Evolutionary conservation across 2,888 invertebrate species (phyloP), one percentile per base, ranked within the genome.

Genomic region (Aelia acuminata): DNA sequence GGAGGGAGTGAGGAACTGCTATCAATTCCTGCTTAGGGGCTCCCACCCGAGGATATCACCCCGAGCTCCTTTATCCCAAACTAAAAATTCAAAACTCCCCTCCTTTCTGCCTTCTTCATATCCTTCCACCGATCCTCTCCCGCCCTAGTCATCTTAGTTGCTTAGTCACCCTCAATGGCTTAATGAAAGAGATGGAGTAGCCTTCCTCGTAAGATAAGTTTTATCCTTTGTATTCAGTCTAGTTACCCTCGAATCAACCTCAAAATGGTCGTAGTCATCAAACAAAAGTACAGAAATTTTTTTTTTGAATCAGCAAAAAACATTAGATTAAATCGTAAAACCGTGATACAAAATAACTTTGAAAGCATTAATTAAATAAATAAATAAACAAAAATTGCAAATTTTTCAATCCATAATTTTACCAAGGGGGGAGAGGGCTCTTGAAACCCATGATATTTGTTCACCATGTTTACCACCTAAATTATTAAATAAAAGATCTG

Each of bases 11-110:
- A 22, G 26, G 7, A 31, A 85, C 50, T 31, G 50, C 70, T 87
- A 87, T 87, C 87, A 87, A 87, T 87, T 87, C 75, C 87, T 70
- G 75, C 87, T 87, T 87, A 87, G 47, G 47, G 1, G 2, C 63
- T 18, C 18, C 35, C 31, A 5, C 31, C 7, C 63, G n/a, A n/a
- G 84, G 84, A 84, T 49, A 47, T 84, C 47, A 84, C 84, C 15
- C 84, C 50, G n/a, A 18, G 22, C n/a, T n/a, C 50, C 85, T 85
- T 85, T 85, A 85, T 85, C 31, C 50, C 49, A 85, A 85, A 49
- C 7, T 49, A 50, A 85, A 85, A 85, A 85, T 50, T 85, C 85
- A 85, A 85, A 85, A 85, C 85, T 85, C 85, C 49, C 85, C 31
- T 47, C n/a, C n/a, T n/a, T n/a, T n/a, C n/a, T 48, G 22, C 85